Conservation (phyloP, 2,888 invertebrate species). For the Cyclophora albipunctata region DNA sequence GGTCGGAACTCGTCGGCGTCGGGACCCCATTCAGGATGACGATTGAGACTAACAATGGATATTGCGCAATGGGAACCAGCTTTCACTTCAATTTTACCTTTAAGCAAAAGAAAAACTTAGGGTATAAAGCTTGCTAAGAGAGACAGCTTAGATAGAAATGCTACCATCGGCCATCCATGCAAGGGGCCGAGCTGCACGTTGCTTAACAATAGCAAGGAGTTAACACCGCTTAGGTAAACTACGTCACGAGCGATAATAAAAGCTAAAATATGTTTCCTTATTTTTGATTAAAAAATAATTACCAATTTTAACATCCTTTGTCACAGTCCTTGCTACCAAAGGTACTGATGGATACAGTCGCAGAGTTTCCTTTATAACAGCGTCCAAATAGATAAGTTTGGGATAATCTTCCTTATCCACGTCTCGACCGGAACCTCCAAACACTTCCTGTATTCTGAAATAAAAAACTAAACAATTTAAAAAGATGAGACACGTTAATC, state of each 20-base stretch:
- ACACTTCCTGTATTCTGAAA: not conserved
- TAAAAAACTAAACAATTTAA: too few relatives aligned
- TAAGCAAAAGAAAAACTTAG: not conserved
- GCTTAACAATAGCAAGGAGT: too few relatives aligned
- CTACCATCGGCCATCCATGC: too few relatives aligned
- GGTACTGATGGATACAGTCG: conserved; percentile 1
- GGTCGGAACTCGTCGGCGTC: conserved; percentile 12
- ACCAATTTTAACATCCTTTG: conserved; percentile 3
- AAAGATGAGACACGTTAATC: too few relatives aligned
- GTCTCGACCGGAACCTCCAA: not conserved
- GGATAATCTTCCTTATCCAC: conserved; percentile 1
- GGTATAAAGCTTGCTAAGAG: too few relatives aligned
- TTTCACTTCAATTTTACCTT: conserved; percentile 6
- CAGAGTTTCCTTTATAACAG: conserved; percentile 3
- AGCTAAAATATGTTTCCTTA: not conserved
- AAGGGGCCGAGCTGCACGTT: too few relatives aligned
- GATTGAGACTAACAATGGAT: conserved; percentile 1
- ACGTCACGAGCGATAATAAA: not conserved
- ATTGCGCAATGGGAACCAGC: conserved; percentile 1
- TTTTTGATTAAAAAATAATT: not conserved
- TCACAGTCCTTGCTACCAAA: not conserved
- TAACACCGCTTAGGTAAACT: too few relatives aligned
- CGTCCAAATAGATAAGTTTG: conserved; percentile 3
- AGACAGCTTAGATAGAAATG: too few relatives aligned
- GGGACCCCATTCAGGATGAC: conserved; percentile 13